Percentiles rank a stretch among this genome's conserved stretches.
Conservation (phyloP, 2,888 invertebrate species). For the Cheilosia vulpina region DNA sequence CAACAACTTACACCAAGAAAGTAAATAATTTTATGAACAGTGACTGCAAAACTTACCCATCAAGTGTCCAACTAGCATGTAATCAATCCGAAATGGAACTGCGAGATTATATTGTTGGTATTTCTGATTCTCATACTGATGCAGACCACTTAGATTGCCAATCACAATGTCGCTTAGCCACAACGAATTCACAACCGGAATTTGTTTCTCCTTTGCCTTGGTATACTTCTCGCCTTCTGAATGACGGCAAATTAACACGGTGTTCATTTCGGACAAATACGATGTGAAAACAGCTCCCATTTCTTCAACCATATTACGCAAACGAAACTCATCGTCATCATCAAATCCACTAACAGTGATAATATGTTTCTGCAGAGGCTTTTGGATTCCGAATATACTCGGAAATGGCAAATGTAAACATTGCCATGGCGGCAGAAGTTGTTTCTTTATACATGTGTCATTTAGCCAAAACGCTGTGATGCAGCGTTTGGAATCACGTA, state of each 20-base stretch:
- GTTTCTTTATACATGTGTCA: constrained; percentile 93
- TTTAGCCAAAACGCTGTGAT: constrained; percentile 96
- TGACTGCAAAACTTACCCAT: constrained; percentile 88
- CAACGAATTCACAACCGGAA: constrained; percentile 95
- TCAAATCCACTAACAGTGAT: constrained; percentile 95
- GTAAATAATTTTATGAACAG: too few relatives aligned
- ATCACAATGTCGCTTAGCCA: constrained; percentile 97
- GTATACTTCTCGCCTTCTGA: constrained; percentile 94
- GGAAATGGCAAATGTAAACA: constrained; percentile 95
- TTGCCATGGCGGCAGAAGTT: constrained; percentile 96
- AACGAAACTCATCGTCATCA: constrained; percentile 91
- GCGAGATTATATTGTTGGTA: constrained; percentile 94
- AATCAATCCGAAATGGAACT: constrained; percentile 94
- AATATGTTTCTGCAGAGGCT: constrained; percentile 90
- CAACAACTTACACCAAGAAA: too few relatives aligned
- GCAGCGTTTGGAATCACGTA: constrained; percentile 87
- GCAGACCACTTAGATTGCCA: constrained; percentile 92
- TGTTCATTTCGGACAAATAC: constrained; percentile 91
- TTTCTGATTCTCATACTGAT: constrained; percentile 91
- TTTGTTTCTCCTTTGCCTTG: constrained; percentile 96
- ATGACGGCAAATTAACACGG: constrained; percentile 90
- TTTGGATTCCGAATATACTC: constrained; percentile 86
- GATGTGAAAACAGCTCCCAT: constrained; percentile 93
- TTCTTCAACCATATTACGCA: constrained; percentile 93
- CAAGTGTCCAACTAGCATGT: constrained; percentile 92